Percentiles rank a stretch among this genome's conserved stretches.
phyloP scores from a whole-genome alignment of 1,140 invertebrate genomes.

The Neotoxoptera formosana region DNA sequence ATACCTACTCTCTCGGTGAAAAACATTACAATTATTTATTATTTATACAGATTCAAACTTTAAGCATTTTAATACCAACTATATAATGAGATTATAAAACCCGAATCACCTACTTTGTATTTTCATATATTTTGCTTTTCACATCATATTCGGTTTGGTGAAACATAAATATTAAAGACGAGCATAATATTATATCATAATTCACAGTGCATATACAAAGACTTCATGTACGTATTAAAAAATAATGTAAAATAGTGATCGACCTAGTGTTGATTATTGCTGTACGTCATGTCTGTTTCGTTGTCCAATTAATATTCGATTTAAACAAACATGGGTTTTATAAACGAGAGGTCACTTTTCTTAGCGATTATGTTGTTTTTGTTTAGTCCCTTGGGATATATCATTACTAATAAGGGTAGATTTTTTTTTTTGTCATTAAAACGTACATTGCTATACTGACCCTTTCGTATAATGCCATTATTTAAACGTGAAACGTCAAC shows the following conservation, averaged over 20 bases:
- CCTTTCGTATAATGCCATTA: conserved; percentile 9
- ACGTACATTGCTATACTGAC: neutral
- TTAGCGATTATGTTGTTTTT: conserved; percentile 12
- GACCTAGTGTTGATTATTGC: neutral
- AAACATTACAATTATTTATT: neutral
- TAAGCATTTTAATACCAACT: neutral
- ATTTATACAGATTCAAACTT: neutral
- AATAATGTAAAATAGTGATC: neutral
- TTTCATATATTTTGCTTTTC: neutral
- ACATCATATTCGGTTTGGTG: neutral
- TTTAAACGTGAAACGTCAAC: neutral
- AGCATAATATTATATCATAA: neutral
- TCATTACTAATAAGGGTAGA: neutral
- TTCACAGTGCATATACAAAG: too few relatives aligned
- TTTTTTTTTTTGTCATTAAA: neutral
- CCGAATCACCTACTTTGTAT: neutral
- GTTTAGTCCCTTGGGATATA: neutral
- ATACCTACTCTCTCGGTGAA: neutral
- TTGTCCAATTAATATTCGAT: conserved; percentile 14
- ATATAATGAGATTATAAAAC: neutral
- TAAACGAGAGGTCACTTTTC: neutral
- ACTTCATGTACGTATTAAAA: neutral
- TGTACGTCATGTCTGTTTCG: neutral
- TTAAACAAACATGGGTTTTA: neutral
- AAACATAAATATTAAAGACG: neutral